Percentiles rank a stretch among this genome's conserved stretches.
These are phyloP conservation scores for Parauchenoglanis punctatus DNA, from an alignment of 2,797 vertebrate genomes.

Conservation along the genomic window DNA sequence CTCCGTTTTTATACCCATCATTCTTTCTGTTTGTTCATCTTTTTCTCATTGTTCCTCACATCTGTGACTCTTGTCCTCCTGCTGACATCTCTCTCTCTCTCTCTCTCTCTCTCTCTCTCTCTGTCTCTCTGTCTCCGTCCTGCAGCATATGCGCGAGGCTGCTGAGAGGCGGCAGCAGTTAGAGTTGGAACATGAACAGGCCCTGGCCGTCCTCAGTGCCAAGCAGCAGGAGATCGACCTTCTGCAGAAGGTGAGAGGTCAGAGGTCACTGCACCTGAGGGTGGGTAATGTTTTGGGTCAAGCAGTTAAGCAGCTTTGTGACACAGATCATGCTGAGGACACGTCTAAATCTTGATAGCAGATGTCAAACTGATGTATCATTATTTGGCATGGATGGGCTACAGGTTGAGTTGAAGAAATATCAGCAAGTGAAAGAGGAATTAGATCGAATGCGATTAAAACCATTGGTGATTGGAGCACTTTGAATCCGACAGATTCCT, in stretches of 20 bases:
- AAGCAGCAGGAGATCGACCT: slow-evolving; percentile 99
- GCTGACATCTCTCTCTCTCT: slow-evolving; percentile 10
- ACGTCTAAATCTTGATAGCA: not conserved
- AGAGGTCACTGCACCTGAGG: slow-evolving; percentile 40
- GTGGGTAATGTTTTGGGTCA: not conserved
- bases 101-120: slow-evolving; percentile 27
- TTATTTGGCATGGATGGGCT: not conserved
- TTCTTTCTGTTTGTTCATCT: slow-evolving; percentile 1
- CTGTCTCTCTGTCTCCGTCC: slow-evolving; percentile 9
- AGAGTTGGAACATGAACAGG: slow-evolving; percentile 98
- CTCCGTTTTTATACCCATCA: not conserved
- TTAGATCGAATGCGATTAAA: not conserved
- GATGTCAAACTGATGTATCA: not conserved
- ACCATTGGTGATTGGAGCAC: not conserved
- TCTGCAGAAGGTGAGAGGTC: slow-evolving; percentile 89
- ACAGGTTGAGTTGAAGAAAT: not conserved
- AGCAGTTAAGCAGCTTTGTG: slow-evolving; percentile 55
- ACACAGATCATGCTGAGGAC: not conserved
- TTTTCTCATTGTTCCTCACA: slow-evolving; percentile 32
- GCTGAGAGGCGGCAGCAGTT: slow-evolving; percentile 98
- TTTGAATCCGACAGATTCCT: not conserved
- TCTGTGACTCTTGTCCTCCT: not conserved
- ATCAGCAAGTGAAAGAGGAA: not conserved
- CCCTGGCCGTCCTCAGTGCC: slow-evolving; percentile 95
- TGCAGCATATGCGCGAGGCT: slow-evolving; percentile 98